Base-by-base conservation (phyloP, 1,140 invertebrate species). In the Caerostris extrusa region DNA sequence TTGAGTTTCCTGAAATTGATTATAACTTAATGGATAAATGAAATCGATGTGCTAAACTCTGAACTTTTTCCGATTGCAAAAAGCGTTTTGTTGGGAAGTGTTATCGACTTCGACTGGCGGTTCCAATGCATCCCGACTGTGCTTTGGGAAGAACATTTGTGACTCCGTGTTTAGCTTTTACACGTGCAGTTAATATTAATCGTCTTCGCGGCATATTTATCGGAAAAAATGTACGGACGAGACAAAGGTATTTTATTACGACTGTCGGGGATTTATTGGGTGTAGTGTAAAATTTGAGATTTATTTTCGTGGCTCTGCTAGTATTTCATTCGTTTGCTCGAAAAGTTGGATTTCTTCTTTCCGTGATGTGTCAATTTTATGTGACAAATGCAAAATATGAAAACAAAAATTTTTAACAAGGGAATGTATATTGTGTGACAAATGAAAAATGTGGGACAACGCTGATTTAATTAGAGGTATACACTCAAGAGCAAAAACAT, bases 21-120 rank as follows among this genome's bases (percentile, higher is more conserved):
- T 88, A 88, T 88, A 88, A 88, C 86, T 88, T 88, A 88, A 88
- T 88, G 60, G 86, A 88, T 88, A 55, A 88, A 88, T 19, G 50
- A 14, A 88, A 88, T 88, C 86, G 60, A 88, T 88, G 10, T 5
- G 60, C 50, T 88, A 50, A 88, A 64, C 61, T 88, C 61, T 88
- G 86, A 88, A 88, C 86, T 88, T 88, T 88, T 88, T 88, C 86
- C 86, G 60, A 88, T 88, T 88, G 60, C 12, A 7, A 64, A n/a
- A 64, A 57, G 10, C 86, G 58, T 88, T 88, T 88, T 88, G 64
- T 88, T 88, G 86, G 86, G 14, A 5, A 19, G 58, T 50, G 8
- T 88, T 88, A 88, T 88, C 86, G 86, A 88, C 86, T 64, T 58
- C 3, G 12, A 67, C 58, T 88, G 53, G 34, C 60, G 19, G 58